A percentile compares a stretch with the other conserved stretches of the same genome.
These are phyloP conservation scores for Arion vulgaris DNA, from an alignment of 1,140 invertebrate species.

Conservation along the genomic window DNA sequence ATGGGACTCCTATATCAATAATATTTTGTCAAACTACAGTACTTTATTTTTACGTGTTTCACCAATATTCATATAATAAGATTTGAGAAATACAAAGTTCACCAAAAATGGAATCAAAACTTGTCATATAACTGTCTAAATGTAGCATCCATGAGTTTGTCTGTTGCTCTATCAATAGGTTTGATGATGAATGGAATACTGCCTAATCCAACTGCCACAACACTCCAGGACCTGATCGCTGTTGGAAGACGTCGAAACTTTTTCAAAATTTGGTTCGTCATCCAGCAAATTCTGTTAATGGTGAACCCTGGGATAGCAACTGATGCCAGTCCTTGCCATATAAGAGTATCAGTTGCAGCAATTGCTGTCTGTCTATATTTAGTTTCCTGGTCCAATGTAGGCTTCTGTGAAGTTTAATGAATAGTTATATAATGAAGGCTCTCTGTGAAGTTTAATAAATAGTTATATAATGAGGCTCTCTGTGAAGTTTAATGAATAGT, in stretches of 20 bases:
- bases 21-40: no score
- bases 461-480: no score
- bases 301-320: conserved; percentile 92
- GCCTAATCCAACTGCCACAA: conserved; percentile 84
- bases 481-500: no score
- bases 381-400: not conserved
- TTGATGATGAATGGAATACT: conserved; percentile 93
- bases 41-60: no score
- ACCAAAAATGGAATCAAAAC: no score
- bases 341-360: conserved; percentile 85
- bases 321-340: conserved; percentile 95
- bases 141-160: conserved; percentile 84
- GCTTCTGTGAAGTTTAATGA: not conserved
- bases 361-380: conserved; percentile 53
- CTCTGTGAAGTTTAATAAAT: no score
- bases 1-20: no score
- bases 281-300: conserved; percentile 89
- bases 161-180: conserved; percentile 89
- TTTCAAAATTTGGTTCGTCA: conserved; percentile 76
- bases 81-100: no score
- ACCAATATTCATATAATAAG: no score
- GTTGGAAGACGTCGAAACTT: conserved; percentile 73
- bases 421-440: no score
- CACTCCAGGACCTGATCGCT: conserved; percentile 78
- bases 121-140: conserved; percentile 67